Conservation (phyloP, 2,888 invertebrate genomes). For the Calliscelio sp. region DNA sequence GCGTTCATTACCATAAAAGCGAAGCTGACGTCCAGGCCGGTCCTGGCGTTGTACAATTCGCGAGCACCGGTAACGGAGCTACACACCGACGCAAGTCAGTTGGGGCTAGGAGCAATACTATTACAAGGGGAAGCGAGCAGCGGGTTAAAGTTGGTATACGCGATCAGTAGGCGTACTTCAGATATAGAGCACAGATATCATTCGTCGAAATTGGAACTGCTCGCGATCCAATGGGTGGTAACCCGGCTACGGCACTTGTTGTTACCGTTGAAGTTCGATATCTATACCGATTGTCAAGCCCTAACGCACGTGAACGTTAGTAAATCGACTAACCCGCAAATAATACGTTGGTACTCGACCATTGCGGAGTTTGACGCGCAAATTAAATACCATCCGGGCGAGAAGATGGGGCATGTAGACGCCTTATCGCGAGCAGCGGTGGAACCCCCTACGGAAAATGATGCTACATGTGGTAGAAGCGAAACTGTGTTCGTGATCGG, state of each 20-base stretch:
- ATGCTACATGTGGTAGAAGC: too few relatives aligned
- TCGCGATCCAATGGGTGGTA: conserved; percentile 2
- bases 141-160: neutral
- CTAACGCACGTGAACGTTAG: neutral
- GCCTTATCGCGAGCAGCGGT: neutral
- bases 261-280: neutral
- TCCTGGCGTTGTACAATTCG: neutral
- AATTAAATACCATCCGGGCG: neutral
- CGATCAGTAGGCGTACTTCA: neutral
- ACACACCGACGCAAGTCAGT: neutral
- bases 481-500: too few relatives aligned
- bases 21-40: neutral
- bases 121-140: neutral
- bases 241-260: conserved; percentile 33
- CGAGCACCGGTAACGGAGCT: neutral
- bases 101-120: neutral
- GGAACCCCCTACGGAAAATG: neutral
- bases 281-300: neutral
- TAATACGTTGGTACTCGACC: neutral
- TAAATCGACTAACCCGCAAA: neutral
- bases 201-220: conserved; percentile 17
- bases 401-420: conserved; percentile 12
- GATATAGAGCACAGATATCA: conserved; percentile 22
- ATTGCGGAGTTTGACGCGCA: neutral
- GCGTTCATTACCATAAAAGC: neutral